phyloP scores from a whole-genome alignment of 2,888 invertebrate species.

The Neoitamus cyanurus region DNA sequence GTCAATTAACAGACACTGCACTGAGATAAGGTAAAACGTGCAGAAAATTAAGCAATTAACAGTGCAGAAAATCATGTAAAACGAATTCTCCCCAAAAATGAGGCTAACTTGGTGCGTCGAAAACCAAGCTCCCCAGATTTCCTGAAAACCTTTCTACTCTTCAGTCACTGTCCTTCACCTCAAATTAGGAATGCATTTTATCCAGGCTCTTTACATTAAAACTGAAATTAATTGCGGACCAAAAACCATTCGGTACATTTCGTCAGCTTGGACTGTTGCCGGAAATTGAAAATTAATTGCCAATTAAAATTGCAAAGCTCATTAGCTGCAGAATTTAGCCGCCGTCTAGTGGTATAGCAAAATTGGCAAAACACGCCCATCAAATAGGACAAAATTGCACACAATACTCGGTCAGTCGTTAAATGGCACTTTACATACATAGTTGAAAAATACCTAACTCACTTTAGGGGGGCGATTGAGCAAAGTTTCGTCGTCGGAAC shows the following conservation, averaged over 20 bases:
- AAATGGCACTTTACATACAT: background rate
- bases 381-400: background rate
- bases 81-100: background rate
- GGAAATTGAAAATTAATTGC: constrained; percentile 27
- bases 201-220: background rate
- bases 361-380: background rate
- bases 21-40: background rate
- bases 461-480: background rate
- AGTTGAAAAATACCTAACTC: background rate
- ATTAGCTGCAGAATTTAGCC: background rate
- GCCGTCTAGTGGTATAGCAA: background rate
- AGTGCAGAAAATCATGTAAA: background rate
- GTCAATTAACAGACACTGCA: background rate
- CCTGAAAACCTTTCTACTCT: background rate
- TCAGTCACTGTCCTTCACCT: background rate
- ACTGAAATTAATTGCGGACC: background rate
- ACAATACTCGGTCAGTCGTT: background rate
- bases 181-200: background rate
- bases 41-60: background rate
- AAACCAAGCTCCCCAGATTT: background rate
- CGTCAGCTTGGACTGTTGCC: background rate
- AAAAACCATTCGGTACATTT: background rate
- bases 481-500: background rate
- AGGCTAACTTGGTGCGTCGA: background rate
- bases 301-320: constrained; percentile 39